These are phyloP conservation scores for Heliconius eleuchia DNA, from an alignment of 1,140 invertebrate genomes.

Conservation along the genomic window DNA sequence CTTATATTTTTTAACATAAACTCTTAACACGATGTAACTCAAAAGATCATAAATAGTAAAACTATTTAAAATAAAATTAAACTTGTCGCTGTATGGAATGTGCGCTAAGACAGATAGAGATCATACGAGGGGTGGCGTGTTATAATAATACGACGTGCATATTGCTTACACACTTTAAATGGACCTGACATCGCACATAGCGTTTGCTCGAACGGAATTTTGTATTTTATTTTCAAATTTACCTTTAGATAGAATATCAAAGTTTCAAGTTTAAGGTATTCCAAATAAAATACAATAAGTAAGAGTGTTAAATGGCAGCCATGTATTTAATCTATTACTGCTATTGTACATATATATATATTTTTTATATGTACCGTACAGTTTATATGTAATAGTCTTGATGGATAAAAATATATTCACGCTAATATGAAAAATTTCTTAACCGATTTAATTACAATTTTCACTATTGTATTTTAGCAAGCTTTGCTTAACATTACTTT, in stretches of 20 bases:
- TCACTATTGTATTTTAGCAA: too few species aligned
- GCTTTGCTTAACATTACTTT: too few species aligned
- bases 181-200: background rate
- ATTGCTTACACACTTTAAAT: constrained; percentile 2
- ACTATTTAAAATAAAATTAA: background rate
- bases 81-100: constrained; percentile 2
- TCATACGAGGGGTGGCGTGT: constrained; percentile 3
- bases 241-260: background rate
- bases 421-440: too few species aligned
- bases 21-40: too few species aligned
- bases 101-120: background rate
- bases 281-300: background rate
- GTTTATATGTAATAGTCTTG: too few species aligned
- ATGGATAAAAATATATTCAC: too few species aligned
- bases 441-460: too few species aligned
- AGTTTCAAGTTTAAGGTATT: background rate
- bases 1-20: too few species aligned
- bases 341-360: background rate
- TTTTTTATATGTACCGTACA: too few species aligned
- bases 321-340: background rate
- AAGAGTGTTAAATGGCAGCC: background rate
- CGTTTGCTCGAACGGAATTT: background rate
- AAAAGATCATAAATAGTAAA: background rate
- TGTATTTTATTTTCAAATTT: background rate
- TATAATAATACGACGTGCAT: background rate